Base-by-base conservation (phyloP, 2,797 vertebrate species). In the Dendrocincla fuliginosa region DNA sequence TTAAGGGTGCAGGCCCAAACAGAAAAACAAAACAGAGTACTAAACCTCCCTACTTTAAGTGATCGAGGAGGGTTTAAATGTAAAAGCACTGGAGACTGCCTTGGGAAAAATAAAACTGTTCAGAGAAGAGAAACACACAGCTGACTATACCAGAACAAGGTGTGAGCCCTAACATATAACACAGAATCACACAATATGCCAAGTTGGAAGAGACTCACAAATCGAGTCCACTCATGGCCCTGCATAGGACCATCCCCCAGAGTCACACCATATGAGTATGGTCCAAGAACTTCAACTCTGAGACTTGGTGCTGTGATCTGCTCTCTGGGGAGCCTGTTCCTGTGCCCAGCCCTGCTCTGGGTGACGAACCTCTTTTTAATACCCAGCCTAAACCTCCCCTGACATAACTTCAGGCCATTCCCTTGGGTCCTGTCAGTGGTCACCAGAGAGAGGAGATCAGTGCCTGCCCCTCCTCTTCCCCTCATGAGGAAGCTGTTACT, bases 281-380 rank as follows among this genome's bases (percentile, higher is more conserved):
- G 22, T n/a, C 16, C 61, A 64, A 64, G 23, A 12, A 16, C 41
- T 44, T 44, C 61, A 64, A 44, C 22, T 44, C 32, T 44, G 20
- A 44, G 30, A 10, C 10, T 64, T n/a, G 8, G 32, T 44, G 30
- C 14, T 44, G 30, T 32, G 30, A 32, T 8, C 39, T 50, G 30
- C 10, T n/a, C 20, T 10, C 20, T 11, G 20, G 20, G 60, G 20
- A 63, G 20, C 22, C 61, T 24, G 22, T 64, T 64, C 22, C 22
- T n/a, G 11, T 6, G 8, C 6, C 61, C 11, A 64, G 6, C 14
- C 22, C 12, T 7, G 0, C 16, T 17, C 41, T n/a, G 15, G 16
- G 22, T 24, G 11, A 44, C 44, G 30, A 64, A 64, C 15, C 11
- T 24, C 32, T 17, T n/a, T 44, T 32, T n/a, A 64, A 24, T 64